A percentile compares a stretch with the other conserved stretches of the same genome.
phyloP scores from a whole-genome alignment of 92 coral and sea anemone genomes.

The Epizoanthus stellaris region DNA sequence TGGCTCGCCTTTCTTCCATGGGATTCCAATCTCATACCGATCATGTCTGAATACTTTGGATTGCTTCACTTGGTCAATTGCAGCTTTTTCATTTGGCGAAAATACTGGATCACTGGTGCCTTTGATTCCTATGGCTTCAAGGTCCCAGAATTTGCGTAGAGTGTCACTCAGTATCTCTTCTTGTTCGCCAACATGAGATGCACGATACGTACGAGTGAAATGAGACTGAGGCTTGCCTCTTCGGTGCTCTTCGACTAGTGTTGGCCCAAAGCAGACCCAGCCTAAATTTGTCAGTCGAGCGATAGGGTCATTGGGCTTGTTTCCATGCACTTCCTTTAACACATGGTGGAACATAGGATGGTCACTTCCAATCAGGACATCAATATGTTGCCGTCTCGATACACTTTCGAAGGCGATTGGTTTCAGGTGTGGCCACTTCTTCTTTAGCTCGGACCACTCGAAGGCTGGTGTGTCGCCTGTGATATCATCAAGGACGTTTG shows the following conservation, averaged over 20 bases:
- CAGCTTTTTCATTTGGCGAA: neutral
- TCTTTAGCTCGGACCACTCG: constrained; percentile 51
- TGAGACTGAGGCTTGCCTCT: neutral
- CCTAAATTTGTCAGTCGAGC: constrained; percentile 50
- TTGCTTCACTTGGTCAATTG: neutral
- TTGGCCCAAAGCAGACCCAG: constrained; percentile 49
- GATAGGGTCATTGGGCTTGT: constrained; percentile 19
- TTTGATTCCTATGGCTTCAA: constrained; percentile 38
- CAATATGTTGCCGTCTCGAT: constrained; percentile 20
- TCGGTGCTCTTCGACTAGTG: constrained; percentile 11
- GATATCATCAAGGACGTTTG: constrained; percentile 61
- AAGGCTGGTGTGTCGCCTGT: constrained; percentile 53
- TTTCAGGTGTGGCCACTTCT: constrained; percentile 64
- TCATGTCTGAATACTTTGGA: neutral
- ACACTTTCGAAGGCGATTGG: constrained; percentile 49
- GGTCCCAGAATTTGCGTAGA: constrained; percentile 36
- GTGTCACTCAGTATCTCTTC: constrained; percentile 3
- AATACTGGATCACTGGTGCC: neutral
- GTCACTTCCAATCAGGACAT: constrained; percentile 50
- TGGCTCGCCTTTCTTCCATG: constrained; percentile 29
- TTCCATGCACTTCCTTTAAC: constrained; percentile 11
- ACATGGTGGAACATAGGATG: constrained; percentile 32
- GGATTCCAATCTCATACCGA: neutral
- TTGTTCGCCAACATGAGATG: neutral
- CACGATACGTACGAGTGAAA: constrained; percentile 24